Evolutionary conservation across 2,797 vertebrate genomes (phyloP).

Genomic region (Pipistrellus kuhlii): DNA sequence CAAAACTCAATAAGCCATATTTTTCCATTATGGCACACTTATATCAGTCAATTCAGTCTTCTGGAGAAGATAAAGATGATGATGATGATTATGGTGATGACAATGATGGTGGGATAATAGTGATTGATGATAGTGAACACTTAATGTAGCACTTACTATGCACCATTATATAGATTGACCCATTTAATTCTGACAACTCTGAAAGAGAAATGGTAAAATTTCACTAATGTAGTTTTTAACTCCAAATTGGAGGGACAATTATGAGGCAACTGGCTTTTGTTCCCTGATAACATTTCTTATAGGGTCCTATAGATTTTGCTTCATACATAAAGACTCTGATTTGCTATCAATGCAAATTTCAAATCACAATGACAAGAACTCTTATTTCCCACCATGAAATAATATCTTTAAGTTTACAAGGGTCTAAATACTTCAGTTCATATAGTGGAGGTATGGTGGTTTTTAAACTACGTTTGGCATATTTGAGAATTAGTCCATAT

Average conservation of each 20-base stretch:
- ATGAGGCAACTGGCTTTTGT: not conserved
- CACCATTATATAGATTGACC: not conserved
- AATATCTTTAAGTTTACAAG: not conserved
- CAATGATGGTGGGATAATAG: too few relatives aligned
- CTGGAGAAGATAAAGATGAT: not conserved
- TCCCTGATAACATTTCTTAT: not conserved
- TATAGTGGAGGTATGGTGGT: not conserved
- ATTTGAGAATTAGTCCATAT: constrained; percentile 23
- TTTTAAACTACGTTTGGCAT: not conserved
- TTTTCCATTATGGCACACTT: not conserved
- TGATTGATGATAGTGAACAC: not conserved
- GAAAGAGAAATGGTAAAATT: not conserved
- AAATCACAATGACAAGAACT: not conserved
- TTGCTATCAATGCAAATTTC: not conserved
- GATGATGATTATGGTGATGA: too few relatives aligned
- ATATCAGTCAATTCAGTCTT: not conserved
- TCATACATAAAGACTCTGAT: not conserved
- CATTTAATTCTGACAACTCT: not conserved
- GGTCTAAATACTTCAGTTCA: not conserved
- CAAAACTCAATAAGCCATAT: not conserved
- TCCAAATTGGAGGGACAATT: not conserved
- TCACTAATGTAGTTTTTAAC: not conserved
- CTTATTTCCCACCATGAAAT: not conserved
- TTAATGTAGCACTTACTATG: not conserved
- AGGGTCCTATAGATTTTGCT: not conserved